Evolutionary conservation across 2,888 invertebrate genomes (phyloP).

Genomic region (Sinodicranocentrus sp.): DNA sequence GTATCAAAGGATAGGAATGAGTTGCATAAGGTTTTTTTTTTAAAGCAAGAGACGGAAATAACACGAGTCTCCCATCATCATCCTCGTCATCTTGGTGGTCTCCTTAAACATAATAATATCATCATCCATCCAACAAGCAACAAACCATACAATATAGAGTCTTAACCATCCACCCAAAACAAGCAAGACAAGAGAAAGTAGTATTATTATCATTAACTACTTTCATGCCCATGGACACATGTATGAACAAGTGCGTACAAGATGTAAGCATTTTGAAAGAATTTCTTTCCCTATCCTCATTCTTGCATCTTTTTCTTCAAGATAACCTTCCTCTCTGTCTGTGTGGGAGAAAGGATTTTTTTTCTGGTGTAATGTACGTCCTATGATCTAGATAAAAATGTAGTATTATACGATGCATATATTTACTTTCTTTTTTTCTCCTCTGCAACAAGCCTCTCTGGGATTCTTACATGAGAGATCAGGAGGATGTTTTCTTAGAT

Average conservation of each 20-base stretch:
- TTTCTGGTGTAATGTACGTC: constrained; percentile 3
- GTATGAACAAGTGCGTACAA: constrained; percentile 68
- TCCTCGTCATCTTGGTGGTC: constrained; percentile 17
- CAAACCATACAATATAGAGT: no score
- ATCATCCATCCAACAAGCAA: no score
- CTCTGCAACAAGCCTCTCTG: constrained; percentile 55
- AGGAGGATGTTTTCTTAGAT: constrained; percentile 65
- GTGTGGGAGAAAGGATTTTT: background rate
- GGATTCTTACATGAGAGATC: constrained; percentile 66
- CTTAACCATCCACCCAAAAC: background rate
- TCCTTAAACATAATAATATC: constrained; percentile 35
- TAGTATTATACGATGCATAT: constrained; percentile 48
- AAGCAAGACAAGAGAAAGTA: background rate
- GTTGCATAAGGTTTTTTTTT: constrained; percentile 14
- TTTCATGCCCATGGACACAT: constrained; percentile 63
- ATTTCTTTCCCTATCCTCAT: constrained; percentile 39
- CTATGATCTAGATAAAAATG: background rate
- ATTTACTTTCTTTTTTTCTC: constrained; percentile 50
- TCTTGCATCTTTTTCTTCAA: background rate
- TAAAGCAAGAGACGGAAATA: constrained; percentile 50
- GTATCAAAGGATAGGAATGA: no score
- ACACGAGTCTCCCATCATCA: constrained; percentile 37
- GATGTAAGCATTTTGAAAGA: constrained; percentile 63
- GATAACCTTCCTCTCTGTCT: background rate
- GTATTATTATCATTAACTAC: constrained; percentile 27